Conservation (phyloP, 2,797 vertebrate species). For the Anguilla anguilla region DNA sequence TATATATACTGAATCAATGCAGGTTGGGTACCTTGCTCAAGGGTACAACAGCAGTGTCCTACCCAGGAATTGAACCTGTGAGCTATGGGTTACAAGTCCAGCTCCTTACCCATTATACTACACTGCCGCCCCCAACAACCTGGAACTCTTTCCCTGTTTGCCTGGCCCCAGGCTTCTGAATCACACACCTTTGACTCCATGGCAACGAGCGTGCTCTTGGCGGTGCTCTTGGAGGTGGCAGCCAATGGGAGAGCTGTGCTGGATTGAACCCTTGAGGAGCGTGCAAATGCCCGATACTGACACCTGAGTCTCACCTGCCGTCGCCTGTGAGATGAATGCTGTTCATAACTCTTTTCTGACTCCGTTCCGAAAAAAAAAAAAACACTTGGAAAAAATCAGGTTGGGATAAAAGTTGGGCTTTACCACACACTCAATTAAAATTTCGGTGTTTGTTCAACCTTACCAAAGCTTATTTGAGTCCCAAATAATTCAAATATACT, state of each 20-base stretch:
- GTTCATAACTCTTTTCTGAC: neutral
- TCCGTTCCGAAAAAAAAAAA: neutral
- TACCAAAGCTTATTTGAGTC: neutral
- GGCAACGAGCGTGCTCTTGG: slow-evolving; percentile 25
- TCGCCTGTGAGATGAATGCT: neutral
- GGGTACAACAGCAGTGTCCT: too few relatives aligned
- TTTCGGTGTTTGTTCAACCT: neutral
- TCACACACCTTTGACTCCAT: slow-evolving; percentile 34
- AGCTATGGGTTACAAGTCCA: too few relatives aligned
- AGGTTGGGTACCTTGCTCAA: too few relatives aligned
- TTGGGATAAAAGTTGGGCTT: neutral
- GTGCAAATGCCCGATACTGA: neutral
- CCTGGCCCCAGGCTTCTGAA: neutral
- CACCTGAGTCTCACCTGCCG: neutral
- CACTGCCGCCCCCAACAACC: too few relatives aligned
- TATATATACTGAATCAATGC: too few relatives aligned
- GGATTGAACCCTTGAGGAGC: slow-evolving; percentile 1
- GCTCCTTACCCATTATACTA: too few relatives aligned
- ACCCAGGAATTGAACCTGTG: too few relatives aligned
- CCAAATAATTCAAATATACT: too few relatives aligned
- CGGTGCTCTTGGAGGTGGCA: neutral
- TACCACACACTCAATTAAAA: neutral
- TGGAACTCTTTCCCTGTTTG: neutral
- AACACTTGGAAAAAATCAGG: neutral
- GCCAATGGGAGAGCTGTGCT: neutral